Base-by-base conservation (phyloP, 1,140 invertebrate genomes). In the Cydia amplana region DNA sequence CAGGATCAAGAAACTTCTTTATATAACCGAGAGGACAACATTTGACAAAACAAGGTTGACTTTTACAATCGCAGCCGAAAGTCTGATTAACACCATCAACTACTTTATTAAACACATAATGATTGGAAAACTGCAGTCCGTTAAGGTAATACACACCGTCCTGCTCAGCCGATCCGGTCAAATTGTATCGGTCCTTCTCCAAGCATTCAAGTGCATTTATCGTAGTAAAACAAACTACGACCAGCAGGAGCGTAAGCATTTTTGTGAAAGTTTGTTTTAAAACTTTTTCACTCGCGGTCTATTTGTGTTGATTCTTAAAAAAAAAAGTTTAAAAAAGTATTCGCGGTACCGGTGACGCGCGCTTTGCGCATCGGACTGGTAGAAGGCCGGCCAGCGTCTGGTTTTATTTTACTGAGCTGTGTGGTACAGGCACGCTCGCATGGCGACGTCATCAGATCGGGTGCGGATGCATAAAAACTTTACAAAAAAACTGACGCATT, bases 1-100 rank as follows among this genome's bases (percentile, higher is more conserved):
- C 0, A 87, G 74, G 32, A 70, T 83, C 10, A 72, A 74, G 55
- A 74, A 18, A n/a, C 32, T 73, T 74, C 32, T 78, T 77, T 1
- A 89, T 86, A 43, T 76, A 79, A 2, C 86, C 89, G 0, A 82
- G 10, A 2, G 83, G 81, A 75, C 90, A 91, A 79, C 90, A 90
- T 72, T 91, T 91, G 43, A 83, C 76, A 60, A 86, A 84, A 79
- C 90, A 90, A n/a, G 83, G 82, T 55, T 76, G 83, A 3, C 82
- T 10, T 75, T 85, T 60, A 79, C 88, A 91, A 12, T 85, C 75
- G 79, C 90, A 91, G 6, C 88, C 88, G 12, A 79, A 89, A 4
- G 72, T 85, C 63, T 77, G 84, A 16, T 78, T 75, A 67, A 79
- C 79, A 18, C 85, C 87, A 46, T 77, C 82, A 72, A 85, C 72